Evolutionary conservation across 2,888 invertebrate genomes (phyloP).

Genomic region (Epirrhoe alternata): DNA sequence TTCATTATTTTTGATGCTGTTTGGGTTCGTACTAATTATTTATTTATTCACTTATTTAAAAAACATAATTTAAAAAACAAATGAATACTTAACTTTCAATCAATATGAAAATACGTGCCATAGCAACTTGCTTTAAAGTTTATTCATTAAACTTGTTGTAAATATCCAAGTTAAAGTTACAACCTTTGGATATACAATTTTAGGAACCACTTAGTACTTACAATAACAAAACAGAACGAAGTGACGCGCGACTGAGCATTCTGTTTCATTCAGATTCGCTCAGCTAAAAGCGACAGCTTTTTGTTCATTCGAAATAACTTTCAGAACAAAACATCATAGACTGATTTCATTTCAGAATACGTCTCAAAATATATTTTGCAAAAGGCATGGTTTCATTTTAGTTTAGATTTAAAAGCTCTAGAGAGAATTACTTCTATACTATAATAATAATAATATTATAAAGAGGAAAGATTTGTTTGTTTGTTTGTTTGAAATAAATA

Average conservation of each 20-base stretch:
- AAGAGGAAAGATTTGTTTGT: too few relatives aligned
- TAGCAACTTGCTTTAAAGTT: too few relatives aligned
- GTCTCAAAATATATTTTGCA: neutral
- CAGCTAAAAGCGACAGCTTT: constrained; percentile 46
- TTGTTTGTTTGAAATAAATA: too few relatives aligned
- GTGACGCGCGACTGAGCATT: constrained; percentile 45
- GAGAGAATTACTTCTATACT: too few relatives aligned
- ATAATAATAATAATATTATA: too few relatives aligned
- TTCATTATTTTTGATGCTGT: constrained; percentile 24
- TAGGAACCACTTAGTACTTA: constrained; percentile 11
- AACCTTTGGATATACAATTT: neutral
- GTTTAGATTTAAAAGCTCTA: too few relatives aligned
- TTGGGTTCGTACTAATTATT: constrained; percentile 4
- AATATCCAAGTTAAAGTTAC: neutral
- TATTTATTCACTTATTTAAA: constrained; percentile 8
- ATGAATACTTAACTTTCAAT: neutral
- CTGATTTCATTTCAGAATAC: constrained; percentile 11
- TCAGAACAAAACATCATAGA: constrained; percentile 36
- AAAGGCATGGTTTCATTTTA: neutral
- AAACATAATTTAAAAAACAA: neutral
- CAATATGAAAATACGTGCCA: neutral
- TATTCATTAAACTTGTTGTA: too few relatives aligned
- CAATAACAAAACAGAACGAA: constrained; percentile 36
- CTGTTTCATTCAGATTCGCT: constrained; percentile 46
- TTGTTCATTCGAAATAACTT: constrained; percentile 43